Percentiles rank a stretch among this genome's conserved stretches.
These are phyloP conservation scores for Sakesphorus luctuosus DNA, from an alignment of 2,113 vertebrate genomes.

Conservation along the genomic window DNA sequence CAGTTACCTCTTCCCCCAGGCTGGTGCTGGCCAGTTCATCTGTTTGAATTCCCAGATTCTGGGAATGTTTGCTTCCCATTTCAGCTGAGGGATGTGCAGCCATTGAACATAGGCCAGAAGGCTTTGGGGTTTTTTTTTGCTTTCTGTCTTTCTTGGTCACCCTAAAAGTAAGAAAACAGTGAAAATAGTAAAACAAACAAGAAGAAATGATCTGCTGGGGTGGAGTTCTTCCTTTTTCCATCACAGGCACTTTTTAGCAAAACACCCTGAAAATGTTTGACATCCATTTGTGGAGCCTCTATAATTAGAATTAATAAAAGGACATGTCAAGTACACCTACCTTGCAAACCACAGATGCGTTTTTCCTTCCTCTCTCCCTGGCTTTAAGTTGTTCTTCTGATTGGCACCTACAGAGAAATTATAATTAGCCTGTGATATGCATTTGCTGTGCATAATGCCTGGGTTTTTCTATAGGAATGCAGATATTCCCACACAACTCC, in stretches of 20 bases:
- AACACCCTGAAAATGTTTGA: conserved; percentile 57
- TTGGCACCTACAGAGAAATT: conserved; percentile 2
- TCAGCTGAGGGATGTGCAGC: background rate
- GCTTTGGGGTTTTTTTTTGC: background rate
- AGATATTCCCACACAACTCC: conserved; percentile 1
- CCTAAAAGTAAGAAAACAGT: conserved; percentile 47
- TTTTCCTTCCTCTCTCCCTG: background rate
- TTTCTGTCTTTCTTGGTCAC: background rate
- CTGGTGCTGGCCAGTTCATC: background rate
- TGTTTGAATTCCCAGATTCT: background rate
- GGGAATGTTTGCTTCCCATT: background rate
- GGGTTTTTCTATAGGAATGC: conserved; percentile 11
- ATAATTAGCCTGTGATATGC: background rate
- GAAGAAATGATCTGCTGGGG: conserved; percentile 25
- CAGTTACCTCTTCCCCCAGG: background rate
- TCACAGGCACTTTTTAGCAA: conserved; percentile 47
- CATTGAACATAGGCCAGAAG: background rate
- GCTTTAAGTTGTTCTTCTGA: conserved; percentile 11
- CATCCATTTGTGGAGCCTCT: conserved; percentile 74
- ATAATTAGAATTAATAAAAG: conserved; percentile 75
- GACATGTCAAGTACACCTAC: conserved; percentile 52
- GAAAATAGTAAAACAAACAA: conserved; percentile 66
- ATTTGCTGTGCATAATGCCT: background rate
- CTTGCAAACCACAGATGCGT: background rate
- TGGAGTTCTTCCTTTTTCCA: conserved; percentile 67